Base-by-base conservation (phyloP, 2,113 vertebrate genomes). In the Apteryx mantelli region DNA sequence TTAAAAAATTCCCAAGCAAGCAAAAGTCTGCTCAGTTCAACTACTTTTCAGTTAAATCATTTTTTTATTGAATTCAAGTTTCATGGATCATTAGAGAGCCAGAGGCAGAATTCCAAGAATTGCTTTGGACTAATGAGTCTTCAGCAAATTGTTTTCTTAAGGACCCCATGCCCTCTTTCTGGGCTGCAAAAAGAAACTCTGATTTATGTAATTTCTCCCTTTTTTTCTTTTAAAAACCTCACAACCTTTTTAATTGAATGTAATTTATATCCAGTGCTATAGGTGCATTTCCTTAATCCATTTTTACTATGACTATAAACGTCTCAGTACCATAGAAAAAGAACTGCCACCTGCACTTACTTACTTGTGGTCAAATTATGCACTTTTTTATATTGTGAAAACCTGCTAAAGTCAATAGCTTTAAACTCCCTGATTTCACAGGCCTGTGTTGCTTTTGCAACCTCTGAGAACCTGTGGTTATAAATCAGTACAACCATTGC, bases 31-130 rank as follows among this genome's bases (percentile, higher is more conserved):
- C 89, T 93, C 95, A 94, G 95, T 96, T 98, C 95, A 97, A 91
- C 64, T 82, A 32, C 95, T 96, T 97, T 97, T 97, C 60, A 28
- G 96, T 97, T 97, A 98, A 98, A 98, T 98, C 96, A 98, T 97
- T 98, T 98, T 38, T 98, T 98, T 98, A 98, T 98, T 97, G 98
- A 98, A 97, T 98, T 98, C 95, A 97, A 85, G 95, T 98, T 98
- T 98, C 98, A 98, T 97, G 98, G 98, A 97, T 97, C 98, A 98
- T 98, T 98, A 98, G 95, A 97, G 92, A 95, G 93, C 97, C 86
- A 93, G 92, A 97, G 96, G 96, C 96, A 97, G 95, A 95, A 97
- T 96, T 98, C 95, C 93, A 97, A 94, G 93, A 94, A 87, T 96
- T 75, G 70, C 89, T 97, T 97, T 88, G 97, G 91, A 97, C 98